Evolutionary conservation across 92 coral and sea anemone genomes (phyloP).

Genomic region (Anthopleura xanthogrammica): DNA sequence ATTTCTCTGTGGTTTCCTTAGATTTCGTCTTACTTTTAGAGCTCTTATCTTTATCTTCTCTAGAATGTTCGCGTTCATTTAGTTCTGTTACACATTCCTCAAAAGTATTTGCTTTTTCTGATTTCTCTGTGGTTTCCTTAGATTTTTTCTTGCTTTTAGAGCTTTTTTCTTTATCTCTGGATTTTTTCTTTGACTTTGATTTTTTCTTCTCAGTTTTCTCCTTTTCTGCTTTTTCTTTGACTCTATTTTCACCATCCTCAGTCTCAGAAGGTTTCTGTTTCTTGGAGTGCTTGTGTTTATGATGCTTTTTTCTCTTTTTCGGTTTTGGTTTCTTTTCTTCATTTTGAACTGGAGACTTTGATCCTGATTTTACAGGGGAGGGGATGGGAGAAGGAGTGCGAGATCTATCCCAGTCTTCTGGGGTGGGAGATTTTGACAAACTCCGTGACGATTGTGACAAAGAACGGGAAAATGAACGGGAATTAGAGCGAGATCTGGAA

Average conservation of each 20-base stretch:
- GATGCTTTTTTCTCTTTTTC: constrained; percentile 82
- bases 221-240: constrained; percentile 30
- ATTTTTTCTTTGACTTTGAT: constrained; percentile 43
- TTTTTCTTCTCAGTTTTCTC: constrained; percentile 39
- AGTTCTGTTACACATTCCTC: background rate
- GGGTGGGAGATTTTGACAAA: constrained; percentile 86
- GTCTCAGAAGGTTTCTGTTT: constrained; percentile 56
- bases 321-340: constrained; percentile 65
- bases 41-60: too few species aligned
- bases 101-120: constrained; percentile 14
- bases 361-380: background rate
- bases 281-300: constrained; percentile 74
- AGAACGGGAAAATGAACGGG: constrained; percentile 87
- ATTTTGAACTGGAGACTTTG: constrained; percentile 17
- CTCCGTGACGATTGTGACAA: constrained; percentile 72
- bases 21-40: background rate
- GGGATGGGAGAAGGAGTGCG: constrained; percentile 65
- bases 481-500: constrained; percentile 62
- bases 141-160: constrained; percentile 20
- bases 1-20: constrained; percentile 16
- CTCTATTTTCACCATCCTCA: constrained; percentile 21
- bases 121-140: constrained; percentile 9
- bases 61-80: background rate
- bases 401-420: constrained; percentile 98
- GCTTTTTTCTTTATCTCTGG: constrained; percentile 52